phyloP scores from a whole-genome alignment of 2,113 vertebrate genomes.

The Bufo bufo region DNA sequence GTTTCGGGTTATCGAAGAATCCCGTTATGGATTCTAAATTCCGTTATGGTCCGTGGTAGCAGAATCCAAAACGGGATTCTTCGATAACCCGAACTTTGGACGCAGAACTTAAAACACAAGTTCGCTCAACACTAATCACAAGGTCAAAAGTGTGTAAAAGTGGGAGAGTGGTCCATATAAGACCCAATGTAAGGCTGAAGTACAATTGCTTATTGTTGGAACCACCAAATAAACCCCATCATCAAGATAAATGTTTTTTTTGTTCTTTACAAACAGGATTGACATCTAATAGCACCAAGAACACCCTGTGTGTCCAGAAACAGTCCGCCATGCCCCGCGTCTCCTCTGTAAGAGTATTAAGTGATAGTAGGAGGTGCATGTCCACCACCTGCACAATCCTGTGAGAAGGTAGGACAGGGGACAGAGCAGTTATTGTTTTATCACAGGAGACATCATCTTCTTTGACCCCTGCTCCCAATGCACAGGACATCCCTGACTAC shows the following conservation, averaged over 20 bases:
- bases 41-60: too few relatives aligned
- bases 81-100: too few relatives aligned
- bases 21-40: too few relatives aligned
- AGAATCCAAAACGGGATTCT: too few relatives aligned
- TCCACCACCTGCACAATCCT: slow-evolving; percentile 20
- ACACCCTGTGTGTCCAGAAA: background rate
- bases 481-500: background rate
- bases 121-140: too few relatives aligned
- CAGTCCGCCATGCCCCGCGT: background rate
- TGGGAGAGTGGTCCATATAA: too few relatives aligned
- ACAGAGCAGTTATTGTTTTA: slow-evolving; percentile 3
- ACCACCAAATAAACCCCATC: background rate
- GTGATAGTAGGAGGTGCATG: background rate
- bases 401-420: background rate
- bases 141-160: too few relatives aligned
- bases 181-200: background rate
- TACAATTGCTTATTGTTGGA: background rate
- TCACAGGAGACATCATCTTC: background rate
- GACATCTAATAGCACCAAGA: background rate
- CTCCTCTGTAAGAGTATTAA: background rate
- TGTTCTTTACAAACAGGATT: background rate
- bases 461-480: background rate
- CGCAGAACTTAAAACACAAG: too few relatives aligned
- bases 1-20: too few relatives aligned
- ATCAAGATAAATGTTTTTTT: background rate